These are phyloP conservation scores for Nestor notabilis DNA, from an alignment of 2,113 vertebrate species.

Conservation along the genomic window DNA sequence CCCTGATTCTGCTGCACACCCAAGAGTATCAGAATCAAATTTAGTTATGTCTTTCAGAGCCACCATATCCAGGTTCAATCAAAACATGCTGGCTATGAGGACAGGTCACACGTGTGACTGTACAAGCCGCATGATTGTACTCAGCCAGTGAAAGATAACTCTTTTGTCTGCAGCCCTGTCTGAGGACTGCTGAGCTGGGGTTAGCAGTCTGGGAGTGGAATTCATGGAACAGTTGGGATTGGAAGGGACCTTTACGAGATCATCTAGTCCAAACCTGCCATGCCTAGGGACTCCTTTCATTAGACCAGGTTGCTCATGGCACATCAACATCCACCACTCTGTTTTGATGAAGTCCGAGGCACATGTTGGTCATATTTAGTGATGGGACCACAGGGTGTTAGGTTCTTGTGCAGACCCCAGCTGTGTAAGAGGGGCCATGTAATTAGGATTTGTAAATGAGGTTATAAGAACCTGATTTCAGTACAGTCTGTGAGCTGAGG, in stretches of 20 bases:
- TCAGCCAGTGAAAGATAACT: background rate
- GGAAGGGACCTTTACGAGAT: background rate
- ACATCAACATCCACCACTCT: background rate
- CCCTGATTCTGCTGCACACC: background rate
- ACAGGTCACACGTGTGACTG: background rate
- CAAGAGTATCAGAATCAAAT: background rate
- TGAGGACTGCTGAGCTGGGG: background rate
- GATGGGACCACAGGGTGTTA: background rate
- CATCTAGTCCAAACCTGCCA: accelerated
- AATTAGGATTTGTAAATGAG: background rate
- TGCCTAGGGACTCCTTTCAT: background rate
- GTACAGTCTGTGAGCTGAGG: background rate
- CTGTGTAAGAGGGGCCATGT: background rate
- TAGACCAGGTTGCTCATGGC: background rate
- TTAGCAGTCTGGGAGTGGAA: background rate
- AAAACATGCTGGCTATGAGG: accelerated
- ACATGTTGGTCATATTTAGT: background rate
- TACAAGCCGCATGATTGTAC: accelerated
- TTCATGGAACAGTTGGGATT: background rate
- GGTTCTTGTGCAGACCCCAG: background rate
- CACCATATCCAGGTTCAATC: background rate
- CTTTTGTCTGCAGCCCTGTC: background rate
- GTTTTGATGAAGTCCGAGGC: background rate
- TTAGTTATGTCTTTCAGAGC: background rate
- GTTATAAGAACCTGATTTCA: background rate